Base-by-base conservation (phyloP, 2,888 invertebrate genomes). In the Rhynchonema sp. region DNA sequence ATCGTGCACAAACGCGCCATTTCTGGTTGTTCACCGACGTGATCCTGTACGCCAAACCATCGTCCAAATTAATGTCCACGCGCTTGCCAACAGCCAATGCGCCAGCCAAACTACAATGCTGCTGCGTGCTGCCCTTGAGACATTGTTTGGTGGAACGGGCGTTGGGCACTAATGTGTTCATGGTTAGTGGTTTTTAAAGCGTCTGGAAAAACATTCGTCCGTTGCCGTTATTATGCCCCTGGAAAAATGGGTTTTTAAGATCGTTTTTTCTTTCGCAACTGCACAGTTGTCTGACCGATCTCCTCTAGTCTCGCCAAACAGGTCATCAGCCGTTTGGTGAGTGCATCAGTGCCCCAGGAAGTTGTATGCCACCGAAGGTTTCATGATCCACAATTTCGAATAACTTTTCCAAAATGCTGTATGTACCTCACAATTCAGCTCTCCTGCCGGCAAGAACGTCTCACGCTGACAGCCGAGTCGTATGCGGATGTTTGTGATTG, bases 11-110 rank as follows among this genome's bases (percentile, higher is more conserved):
- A 60, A 80, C 80, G 65, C 74, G 83, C 9, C 83, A 83, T 70
- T 82, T 84, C 63, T 79, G 84, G 64, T 76, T 85, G 23, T 80
- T 84, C 74, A 83, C 80, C 23, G 86, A 86, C 68, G 82, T 83
- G 66, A 76, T 86, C 55, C 77, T 86, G 72, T 84, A 84, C 68
- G 84, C 83, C 68, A 85, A 84, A 75, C 77, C 80, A 1, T 75
- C 78, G 1, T 78, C 65, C 27, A 65, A 64, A 30, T 68, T 79
- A 30, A 77, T 80, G 20, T 17, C 9, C 38, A 38, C 38, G 9
- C 6, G 38, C 9, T n/a, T n/a, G n/a, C n/a, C n/a, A n/a, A n/a
- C n/a, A n/a, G n/a, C n/a, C 20, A 38, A 20, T 13, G 20, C 9
- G 20, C 17, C 17, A 3, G 80, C 80, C 67, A 80, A 81, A 0